These are phyloP conservation scores for Podarcis cretensis DNA, from an alignment of 2,113 vertebrate species.

Conservation along the genomic window DNA sequence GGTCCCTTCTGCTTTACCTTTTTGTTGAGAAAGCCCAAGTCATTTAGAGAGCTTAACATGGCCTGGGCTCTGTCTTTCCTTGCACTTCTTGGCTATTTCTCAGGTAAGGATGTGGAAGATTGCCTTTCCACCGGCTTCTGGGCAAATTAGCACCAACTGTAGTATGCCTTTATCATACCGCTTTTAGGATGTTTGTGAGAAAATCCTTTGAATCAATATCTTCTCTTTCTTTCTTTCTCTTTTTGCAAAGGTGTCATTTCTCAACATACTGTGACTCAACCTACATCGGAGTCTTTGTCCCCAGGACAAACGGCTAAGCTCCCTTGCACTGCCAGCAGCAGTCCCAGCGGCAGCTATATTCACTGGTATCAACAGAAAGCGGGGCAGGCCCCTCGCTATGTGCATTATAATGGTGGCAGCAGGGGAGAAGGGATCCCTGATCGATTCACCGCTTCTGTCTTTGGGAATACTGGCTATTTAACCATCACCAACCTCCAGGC, in stretches of 20 bases:
- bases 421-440: not conserved
- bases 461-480: not conserved
- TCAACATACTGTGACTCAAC: not conserved
- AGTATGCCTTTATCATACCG: no score
- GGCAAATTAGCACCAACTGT: no score
- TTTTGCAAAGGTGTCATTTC: not conserved
- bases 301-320: conserved; percentile 5
- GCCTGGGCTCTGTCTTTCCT: not conserved
- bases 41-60: no score
- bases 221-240: not conserved
- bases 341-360: not conserved
- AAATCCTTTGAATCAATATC: not conserved
- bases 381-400: no score
- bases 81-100: not conserved
- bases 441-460: conserved; percentile 19
- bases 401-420: no score
- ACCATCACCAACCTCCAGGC: not conserved
- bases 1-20: no score
- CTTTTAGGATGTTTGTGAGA: not conserved
- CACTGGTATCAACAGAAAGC: no score
- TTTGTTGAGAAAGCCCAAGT: no score
- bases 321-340: not conserved
- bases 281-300: not conserved
- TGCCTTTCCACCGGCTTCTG: not conserved
- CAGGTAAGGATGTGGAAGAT: not conserved